Conservation (phyloP, 1,140 invertebrate genomes). For the Drosophila triauraria region DNA sequence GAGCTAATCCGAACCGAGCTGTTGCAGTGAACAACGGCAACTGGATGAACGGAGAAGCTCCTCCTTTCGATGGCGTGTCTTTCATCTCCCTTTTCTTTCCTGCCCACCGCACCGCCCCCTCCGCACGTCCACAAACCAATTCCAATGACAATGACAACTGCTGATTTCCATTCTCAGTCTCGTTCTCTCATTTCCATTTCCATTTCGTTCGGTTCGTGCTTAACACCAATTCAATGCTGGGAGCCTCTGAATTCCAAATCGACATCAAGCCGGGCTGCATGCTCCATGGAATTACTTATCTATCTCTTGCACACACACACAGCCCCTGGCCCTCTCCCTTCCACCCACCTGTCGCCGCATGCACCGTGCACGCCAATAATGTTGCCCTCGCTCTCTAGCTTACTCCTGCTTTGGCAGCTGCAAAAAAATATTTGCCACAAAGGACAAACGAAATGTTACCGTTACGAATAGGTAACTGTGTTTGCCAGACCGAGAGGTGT, state of each 20-base stretch:
- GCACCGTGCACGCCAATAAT: slow-evolving; percentile 67
- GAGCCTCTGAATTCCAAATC: slow-evolving; percentile 52
- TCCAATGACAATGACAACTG: slow-evolving; percentile 74
- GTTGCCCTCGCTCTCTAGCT: slow-evolving; percentile 3
- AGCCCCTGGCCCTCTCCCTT: background rate
- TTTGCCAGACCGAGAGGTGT: slow-evolving; percentile 12
- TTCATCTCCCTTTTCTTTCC: slow-evolving; percentile 46
- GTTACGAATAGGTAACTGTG: slow-evolving; percentile 23
- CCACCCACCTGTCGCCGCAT: slow-evolving; percentile 47
- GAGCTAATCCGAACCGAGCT: slow-evolving; percentile 47
- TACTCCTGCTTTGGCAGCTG: slow-evolving; percentile 19
- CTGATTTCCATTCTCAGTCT: slow-evolving; percentile 72
- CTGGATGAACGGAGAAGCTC: slow-evolving; percentile 42
- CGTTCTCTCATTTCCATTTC: slow-evolving; percentile 61
- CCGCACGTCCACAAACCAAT: slow-evolving; percentile 24
- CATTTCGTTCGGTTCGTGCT: slow-evolving; percentile 77
- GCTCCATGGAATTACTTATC: slow-evolving; percentile 72
- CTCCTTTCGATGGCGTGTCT: slow-evolving; percentile 45
- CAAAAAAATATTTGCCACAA: slow-evolving; percentile 67
- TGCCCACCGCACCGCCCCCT: background rate
- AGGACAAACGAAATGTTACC: slow-evolving; percentile 67
- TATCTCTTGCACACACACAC: slow-evolving; percentile 45
- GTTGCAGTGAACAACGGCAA: slow-evolving; percentile 53
- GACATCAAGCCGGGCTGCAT: slow-evolving; percentile 60
- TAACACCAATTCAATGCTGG: slow-evolving; percentile 80